Conservation (phyloP, 2,797 vertebrate genomes). For the Sebastes flavidus region DNA sequence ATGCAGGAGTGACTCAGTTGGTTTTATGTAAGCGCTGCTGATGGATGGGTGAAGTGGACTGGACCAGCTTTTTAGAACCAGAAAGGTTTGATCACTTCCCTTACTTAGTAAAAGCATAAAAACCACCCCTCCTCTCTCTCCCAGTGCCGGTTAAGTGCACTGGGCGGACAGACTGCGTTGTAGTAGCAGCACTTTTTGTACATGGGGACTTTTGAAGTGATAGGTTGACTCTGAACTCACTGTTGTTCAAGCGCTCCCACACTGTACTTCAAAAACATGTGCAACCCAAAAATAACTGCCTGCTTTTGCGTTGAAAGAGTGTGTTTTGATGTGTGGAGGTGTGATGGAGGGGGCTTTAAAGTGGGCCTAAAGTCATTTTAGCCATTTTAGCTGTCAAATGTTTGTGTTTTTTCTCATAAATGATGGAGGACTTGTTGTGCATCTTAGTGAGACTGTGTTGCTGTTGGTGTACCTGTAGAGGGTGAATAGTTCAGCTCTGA, state of each 20-base stretch:
- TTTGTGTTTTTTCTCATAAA: conserved; percentile 1
- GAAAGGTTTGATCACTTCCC: conserved; percentile 35
- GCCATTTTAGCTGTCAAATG: neutral
- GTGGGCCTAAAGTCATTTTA: conserved; percentile 14
- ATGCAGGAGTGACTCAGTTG: conserved; percentile 41
- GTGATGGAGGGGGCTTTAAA: conserved; percentile 21
- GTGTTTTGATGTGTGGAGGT: conserved; percentile 50
- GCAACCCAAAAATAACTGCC: conserved; percentile 46
- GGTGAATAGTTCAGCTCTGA: conserved; percentile 25
- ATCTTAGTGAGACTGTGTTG: neutral
- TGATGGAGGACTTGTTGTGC: neutral
- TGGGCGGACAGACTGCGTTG: conserved; percentile 15
- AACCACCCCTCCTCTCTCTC: neutral
- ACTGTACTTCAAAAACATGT: conserved; percentile 53
- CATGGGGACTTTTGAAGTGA: conserved; percentile 43
- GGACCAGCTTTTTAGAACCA: conserved; percentile 25
- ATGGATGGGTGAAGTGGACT: conserved; percentile 45
- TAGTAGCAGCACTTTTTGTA: conserved; percentile 24
- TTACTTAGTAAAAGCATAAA: conserved; percentile 22
- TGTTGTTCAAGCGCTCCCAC: conserved; percentile 60
- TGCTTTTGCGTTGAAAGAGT: conserved; percentile 1
- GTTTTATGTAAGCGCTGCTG: conserved; percentile 49
- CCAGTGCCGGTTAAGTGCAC: conserved; percentile 39
- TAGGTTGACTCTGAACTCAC: conserved; percentile 39
- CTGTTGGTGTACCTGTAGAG: conserved; percentile 3